phyloP scores from a whole-genome alignment of 2,113 vertebrate genomes.

The Cyphomyrus discorhynchus region DNA sequence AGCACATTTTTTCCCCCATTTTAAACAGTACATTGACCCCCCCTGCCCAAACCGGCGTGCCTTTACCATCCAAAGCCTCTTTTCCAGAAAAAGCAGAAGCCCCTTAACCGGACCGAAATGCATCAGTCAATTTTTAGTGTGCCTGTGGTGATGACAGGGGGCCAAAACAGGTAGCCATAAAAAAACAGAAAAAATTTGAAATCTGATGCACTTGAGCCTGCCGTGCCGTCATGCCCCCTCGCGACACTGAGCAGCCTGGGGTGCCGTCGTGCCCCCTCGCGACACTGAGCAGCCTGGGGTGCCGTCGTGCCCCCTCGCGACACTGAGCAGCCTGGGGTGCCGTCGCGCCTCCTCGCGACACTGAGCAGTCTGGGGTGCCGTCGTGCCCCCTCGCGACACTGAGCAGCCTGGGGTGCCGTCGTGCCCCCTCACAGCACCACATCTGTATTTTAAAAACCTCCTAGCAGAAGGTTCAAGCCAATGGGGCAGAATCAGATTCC shows the following conservation, averaged over 20 bases:
- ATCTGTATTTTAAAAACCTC: not conserved
- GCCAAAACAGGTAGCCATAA: not conserved
- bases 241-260: too few species aligned
- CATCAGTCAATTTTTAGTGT: not conserved
- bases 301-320: too few species aligned
- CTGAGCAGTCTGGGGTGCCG: not conserved
- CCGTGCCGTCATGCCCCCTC: not conserved
- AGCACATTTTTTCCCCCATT: not conserved
- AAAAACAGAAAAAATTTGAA: not conserved
- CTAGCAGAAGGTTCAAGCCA: not conserved
- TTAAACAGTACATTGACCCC: not conserved
- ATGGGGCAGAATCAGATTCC: not conserved
- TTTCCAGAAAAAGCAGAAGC: not conserved
- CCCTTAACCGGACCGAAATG: not conserved
- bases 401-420: not conserved
- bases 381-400: not conserved
- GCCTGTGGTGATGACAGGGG: not conserved
- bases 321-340: not conserved
- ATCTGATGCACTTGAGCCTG: not conserved
- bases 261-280: too few species aligned
- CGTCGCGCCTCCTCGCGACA: not conserved
- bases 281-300: too few species aligned
- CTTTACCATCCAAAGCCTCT: not conserved
- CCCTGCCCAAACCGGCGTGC: not conserved
- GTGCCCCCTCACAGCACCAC: not conserved